A percentile compares a stretch with the other conserved stretches of the same genome.
phyloP scores from a whole-genome alignment of 2,797 vertebrate species.

The Atherinosoma microstoma region DNA sequence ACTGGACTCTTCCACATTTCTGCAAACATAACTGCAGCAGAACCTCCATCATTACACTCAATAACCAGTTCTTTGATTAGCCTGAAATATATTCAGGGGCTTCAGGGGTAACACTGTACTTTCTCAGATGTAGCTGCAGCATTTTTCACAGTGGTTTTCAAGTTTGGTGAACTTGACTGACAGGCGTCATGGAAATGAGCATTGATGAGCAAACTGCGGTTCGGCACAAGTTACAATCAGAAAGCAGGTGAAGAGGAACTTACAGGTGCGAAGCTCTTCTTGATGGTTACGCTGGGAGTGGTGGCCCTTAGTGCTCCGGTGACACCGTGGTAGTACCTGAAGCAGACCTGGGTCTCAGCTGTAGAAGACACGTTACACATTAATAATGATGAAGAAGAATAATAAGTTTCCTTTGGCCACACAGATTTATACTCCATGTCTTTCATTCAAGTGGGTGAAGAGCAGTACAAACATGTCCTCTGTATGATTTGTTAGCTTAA shows the following conservation, averaged over 20 bases:
- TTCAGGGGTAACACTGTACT: not conserved
- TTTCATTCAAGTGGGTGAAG: not conserved
- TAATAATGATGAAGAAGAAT: not conserved
- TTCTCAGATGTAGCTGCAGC: not conserved
- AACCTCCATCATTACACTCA: not conserved
- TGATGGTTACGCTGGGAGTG: constrained; percentile 93
- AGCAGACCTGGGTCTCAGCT: constrained; percentile 98
- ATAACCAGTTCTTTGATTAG: fast-evolving
- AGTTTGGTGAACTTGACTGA: not conserved
- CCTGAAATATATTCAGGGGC: not conserved
- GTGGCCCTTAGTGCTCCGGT: constrained; percentile 93
- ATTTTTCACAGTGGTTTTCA: not conserved
- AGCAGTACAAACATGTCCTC: not conserved
- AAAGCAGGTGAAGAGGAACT: constrained; percentile 71
- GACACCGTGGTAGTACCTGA: constrained; percentile 97
- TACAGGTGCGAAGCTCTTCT: constrained; percentile 87
- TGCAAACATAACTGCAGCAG: not conserved
- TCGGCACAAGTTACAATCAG: not conserved
- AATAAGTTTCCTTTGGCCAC: not conserved
- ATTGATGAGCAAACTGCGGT: not conserved
- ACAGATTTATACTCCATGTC: not conserved
- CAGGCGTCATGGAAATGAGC: not conserved
- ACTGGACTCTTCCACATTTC: too few relatives aligned
- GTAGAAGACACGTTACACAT: not conserved
- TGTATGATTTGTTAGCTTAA: not conserved